Conservation (phyloP, 2,888 invertebrate genomes). For the Adela reaumurella region DNA sequence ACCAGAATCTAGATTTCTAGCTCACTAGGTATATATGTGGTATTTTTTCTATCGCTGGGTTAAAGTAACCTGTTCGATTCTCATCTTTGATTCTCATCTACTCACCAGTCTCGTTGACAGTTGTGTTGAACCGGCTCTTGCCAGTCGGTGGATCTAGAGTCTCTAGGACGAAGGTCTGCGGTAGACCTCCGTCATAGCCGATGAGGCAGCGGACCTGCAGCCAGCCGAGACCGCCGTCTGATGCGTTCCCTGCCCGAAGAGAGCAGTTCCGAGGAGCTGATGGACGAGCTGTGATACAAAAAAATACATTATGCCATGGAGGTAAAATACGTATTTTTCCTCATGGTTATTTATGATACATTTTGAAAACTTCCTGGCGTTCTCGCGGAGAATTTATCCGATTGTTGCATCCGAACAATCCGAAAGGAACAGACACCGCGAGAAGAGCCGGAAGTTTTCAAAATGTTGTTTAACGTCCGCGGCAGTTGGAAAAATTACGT, state of each 20-base stretch:
- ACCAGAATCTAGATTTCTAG: too few relatives aligned
- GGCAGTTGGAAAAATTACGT: too few relatives aligned
- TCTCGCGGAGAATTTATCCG: too few relatives aligned
- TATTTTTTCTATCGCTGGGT: too few relatives aligned
- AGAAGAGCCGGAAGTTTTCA: too few relatives aligned
- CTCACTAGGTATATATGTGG: too few relatives aligned
- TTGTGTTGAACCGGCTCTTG: slow-evolving; percentile 66
- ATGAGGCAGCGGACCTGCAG: slow-evolving; percentile 81
- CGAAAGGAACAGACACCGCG: too few relatives aligned
- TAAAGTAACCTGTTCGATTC: too few relatives aligned
- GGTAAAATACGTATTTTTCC: slow-evolving; percentile 1
- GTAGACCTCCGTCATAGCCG: slow-evolving; percentile 86
- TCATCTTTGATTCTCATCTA: too few relatives aligned
- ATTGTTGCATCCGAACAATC: too few relatives aligned
- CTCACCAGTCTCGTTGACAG: slow-evolving; percentile 51
- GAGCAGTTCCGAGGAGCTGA: slow-evolving; percentile 84
- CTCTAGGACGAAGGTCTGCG: slow-evolving; percentile 80
- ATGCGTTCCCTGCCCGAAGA: slow-evolving; percentile 60
- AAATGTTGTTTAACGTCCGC: too few relatives aligned
- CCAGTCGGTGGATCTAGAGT: slow-evolving; percentile 74
- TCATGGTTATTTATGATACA: background rate
- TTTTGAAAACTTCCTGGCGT: slow-evolving; percentile 4
- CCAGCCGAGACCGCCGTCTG: slow-evolving; percentile 41
- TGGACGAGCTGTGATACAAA: slow-evolving; percentile 62
- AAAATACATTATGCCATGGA: too few relatives aligned